Evolutionary conservation across 2,888 invertebrate genomes (phyloP), one percentile per base, ranked within the genome.

Genomic region (Pocota personata): DNA sequence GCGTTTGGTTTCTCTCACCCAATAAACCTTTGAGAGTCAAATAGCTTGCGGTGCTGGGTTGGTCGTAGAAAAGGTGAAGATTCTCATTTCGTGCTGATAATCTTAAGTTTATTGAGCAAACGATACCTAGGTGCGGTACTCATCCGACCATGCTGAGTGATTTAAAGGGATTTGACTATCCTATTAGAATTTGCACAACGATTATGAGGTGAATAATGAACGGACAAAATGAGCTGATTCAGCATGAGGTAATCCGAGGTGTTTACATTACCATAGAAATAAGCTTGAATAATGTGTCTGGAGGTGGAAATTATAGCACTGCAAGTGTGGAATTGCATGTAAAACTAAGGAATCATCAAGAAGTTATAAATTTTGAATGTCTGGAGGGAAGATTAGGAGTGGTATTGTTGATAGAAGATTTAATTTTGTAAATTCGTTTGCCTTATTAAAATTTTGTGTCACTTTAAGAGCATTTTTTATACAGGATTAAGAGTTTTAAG

Each of bases 31-130:
- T 58, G 67, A 43, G 16, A 10, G 30, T 43, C 50, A 43, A 67
- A 37, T 27, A 60, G 37, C 16, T 60, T 27, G 10, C 48, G 37
- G 16, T 6, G 7, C 27, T 60, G 14, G 24, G 14, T 27, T 32
- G 43, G 55, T 19, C 16, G 6, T 14, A 6, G n/a, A 30, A 27
- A 16, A 27, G 30, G 19, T 52, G 52, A 52, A 48, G 57, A 46
- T 27, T 19, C 46, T 19, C 21, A 1, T 30, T 27, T 58, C 37
- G 48, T 66, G 24, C 10, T 48, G 76, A 67, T 76, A 66, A 64
- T 66, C 73, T 66, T 48, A 50, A 67, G 58, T 50, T 67, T 76
- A 67, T 46, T 30, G 71, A 16, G 32, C 30, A 27, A 66, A 60
- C 50, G 48, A 50, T 72, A 43, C 27, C 37, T 76, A 35, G 66